phyloP scores from a whole-genome alignment of 2,113 vertebrate species.

The Urocolius indicus region DNA sequence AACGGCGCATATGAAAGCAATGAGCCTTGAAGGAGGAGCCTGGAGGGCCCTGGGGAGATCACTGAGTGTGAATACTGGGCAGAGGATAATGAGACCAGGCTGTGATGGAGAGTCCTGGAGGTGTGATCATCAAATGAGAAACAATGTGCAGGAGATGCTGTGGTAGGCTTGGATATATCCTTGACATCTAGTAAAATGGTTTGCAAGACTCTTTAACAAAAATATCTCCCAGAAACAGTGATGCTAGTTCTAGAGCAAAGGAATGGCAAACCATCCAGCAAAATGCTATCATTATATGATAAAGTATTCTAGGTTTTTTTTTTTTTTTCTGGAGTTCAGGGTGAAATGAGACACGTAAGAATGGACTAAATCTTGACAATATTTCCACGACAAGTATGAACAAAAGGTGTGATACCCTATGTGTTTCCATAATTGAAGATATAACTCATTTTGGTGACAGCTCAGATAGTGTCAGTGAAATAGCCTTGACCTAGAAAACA shows the following conservation, averaged over 20 bases:
- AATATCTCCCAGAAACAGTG: not conserved
- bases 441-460: conserved; percentile 47
- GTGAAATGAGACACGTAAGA: conserved; percentile 8
- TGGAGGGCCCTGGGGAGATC: not conserved
- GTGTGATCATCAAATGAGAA: not conserved
- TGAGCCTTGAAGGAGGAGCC: not conserved
- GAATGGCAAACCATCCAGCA: not conserved
- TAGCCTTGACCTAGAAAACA: conserved; percentile 54
- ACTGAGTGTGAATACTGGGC: not conserved
- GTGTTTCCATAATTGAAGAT: conserved; percentile 57
- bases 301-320: not conserved
- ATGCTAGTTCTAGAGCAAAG: not conserved
- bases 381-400: conserved; percentile 39
- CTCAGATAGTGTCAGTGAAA: not conserved
- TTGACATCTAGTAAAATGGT: not conserved
- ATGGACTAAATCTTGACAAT: conserved; percentile 32
- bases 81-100: not conserved
- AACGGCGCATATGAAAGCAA: not conserved
- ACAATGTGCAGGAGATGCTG: not conserved
- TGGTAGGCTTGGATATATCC: not conserved
- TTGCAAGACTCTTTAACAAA: not conserved
- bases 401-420: conserved; percentile 59
- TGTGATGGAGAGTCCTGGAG: not conserved
- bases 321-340: not conserved
- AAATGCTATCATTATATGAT: not conserved